phyloP scores from a whole-genome alignment of 2,797 vertebrate species.

The Prunella strophiata region DNA sequence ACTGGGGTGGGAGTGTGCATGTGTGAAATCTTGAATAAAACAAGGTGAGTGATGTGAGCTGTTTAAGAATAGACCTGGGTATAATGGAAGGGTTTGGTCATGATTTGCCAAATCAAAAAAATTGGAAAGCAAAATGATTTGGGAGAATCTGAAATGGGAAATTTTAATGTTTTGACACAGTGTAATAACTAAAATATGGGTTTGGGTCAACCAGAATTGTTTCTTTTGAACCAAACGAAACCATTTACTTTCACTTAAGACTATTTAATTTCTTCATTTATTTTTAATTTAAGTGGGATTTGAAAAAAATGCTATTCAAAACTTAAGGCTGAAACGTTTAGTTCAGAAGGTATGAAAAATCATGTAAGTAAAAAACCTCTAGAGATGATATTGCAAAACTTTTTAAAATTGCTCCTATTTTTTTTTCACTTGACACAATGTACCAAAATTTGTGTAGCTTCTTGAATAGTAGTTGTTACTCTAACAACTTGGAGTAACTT shows the following conservation, averaged over 20 bases:
- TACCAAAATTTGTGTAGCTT: not conserved
- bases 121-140: not conserved
- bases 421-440: not conserved
- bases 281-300: not conserved
- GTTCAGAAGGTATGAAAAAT: not conserved
- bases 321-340: not conserved
- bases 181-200: not conserved
- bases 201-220: not conserved
- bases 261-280: not conserved
- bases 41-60: not conserved
- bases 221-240: not conserved
- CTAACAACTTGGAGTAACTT: not conserved
- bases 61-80: constrained; percentile 5
- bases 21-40: constrained; percentile 35
- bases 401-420: rapidly evolving
- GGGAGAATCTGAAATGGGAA: constrained; percentile 9
- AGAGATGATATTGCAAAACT: not conserved
- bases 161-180: not conserved
- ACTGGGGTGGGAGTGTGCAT: constrained; percentile 11
- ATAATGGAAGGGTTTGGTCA: not conserved
- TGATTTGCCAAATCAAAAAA: not conserved
- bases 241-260: not conserved
- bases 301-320: not conserved
- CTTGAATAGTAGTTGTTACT: not conserved
- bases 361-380: not conserved